A percentile compares a stretch with the other conserved stretches of the same genome.
phyloP scores from a whole-genome alignment of 2,888 invertebrate genomes.

The Parelbella ahira region DNA sequence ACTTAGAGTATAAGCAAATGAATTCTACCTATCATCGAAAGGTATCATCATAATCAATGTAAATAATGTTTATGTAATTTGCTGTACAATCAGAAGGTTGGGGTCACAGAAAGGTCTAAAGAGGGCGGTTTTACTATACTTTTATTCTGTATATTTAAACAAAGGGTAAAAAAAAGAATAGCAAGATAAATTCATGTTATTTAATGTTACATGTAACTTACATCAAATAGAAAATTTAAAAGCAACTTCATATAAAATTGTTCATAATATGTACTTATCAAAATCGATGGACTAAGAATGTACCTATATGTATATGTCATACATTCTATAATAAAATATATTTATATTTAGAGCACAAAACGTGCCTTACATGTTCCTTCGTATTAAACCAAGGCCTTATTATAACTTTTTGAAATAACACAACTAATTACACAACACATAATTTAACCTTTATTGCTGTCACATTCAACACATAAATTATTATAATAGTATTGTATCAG shows the following conservation, averaged over 20 bases:
- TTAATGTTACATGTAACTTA: constrained; percentile 37
- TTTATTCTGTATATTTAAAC: too few species aligned
- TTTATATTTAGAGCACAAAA: too few species aligned
- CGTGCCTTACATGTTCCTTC: constrained; percentile 5
- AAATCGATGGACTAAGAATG: constrained; percentile 32
- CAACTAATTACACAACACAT: constrained; percentile 3
- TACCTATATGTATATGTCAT: constrained; percentile 21
- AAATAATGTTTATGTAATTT: too few species aligned
- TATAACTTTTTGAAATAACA: too few species aligned
- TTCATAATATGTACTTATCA: constrained; percentile 35
- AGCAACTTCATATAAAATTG: constrained; percentile 45
- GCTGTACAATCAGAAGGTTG: too few species aligned
- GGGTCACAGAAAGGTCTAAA: too few species aligned
- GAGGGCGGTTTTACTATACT: too few species aligned
- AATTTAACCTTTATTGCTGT: constrained; percentile 17
- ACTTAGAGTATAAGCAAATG: too few species aligned
- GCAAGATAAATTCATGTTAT: constrained; percentile 27
- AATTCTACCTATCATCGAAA: too few species aligned
- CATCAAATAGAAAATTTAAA: constrained; percentile 39
- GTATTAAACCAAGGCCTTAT: too few species aligned
- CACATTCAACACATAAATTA: constrained; percentile 13
- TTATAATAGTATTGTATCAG: constrained; percentile 30
- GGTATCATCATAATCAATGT: too few species aligned
- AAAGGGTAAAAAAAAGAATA: too few species aligned
- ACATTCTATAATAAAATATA: constrained; percentile 22